Evolutionary conservation across 2,888 invertebrate species (phyloP), one percentile per base, ranked within the genome.

Genomic region (Zhengitettix transpicula): DNA sequence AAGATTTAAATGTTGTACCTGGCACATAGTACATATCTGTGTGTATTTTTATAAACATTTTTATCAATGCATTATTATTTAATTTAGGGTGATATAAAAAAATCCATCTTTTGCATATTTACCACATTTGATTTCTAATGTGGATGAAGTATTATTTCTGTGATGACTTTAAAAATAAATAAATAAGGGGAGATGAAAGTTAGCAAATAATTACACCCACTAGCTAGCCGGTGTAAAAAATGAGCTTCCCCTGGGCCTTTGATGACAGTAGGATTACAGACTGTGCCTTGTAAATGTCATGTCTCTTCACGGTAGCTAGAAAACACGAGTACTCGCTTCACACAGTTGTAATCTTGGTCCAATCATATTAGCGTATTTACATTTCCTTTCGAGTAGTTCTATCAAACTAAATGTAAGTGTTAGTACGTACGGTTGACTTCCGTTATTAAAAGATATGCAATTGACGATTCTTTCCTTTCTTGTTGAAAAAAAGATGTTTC

Each of bases 261-360:
- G 58, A 52, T 53, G 52, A 62, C 56, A 58, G 56, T 57, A 62
- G 62, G 52, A 55, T 41, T 60, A 63, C 60, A 61, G 61, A 63
- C 60, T 59, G 64, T 64, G 64, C 64, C 64, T 64, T 64, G 62
- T 61, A 64, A 61, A 59, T 57, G 60, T 63, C 56, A 59, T 57
- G 61, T 58, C 16, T 28, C 15, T 17, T 28, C 53, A 16, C 28
- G 28, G 28, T 28, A 28, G 28, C 2, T 28, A 28, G 28, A 28
- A 28, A 28, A 28, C 28, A 28, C 28, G 28, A 28, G 28, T 28
- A 28, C 28, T 28, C 28, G 28, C 28, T 28, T 28, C 28, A 28
- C 28, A 28, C 28, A 28, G 28, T 28, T 28, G 28, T 28, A 28
- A 28, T 28, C 28, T 28, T 28, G 28, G 28, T 28, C 28, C 28